A percentile compares a stretch with the other conserved stretches of the same genome.
phyloP scores from a whole-genome alignment of 2,888 invertebrate species.

The Quadroppia sp. region DNA sequence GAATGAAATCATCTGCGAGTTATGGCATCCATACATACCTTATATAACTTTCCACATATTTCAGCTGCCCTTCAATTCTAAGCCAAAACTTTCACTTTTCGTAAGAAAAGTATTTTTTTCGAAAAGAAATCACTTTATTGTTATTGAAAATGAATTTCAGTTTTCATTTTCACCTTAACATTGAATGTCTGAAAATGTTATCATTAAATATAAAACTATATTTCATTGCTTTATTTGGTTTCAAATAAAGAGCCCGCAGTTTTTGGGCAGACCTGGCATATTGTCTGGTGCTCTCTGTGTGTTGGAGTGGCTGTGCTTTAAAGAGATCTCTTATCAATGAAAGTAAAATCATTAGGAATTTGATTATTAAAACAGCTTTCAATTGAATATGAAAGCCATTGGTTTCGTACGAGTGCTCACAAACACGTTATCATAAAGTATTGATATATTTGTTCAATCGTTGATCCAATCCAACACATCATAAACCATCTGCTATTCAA shows the following conservation, averaged over 20 bases:
- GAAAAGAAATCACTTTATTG: too few relatives aligned
- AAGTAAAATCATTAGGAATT: background rate
- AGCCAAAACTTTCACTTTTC: background rate
- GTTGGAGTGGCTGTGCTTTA: background rate
- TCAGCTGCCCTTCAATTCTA: background rate
- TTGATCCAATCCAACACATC: slow-evolving; percentile 14
- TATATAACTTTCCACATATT: background rate
- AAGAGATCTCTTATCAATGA: slow-evolving; percentile 14
- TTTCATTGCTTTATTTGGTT: too few relatives aligned
- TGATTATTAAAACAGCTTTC: slow-evolving; percentile 14
- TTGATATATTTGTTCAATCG: background rate
- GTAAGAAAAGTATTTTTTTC: background rate
- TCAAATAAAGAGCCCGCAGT: slow-evolving; percentile 24
- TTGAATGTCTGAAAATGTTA: too few relatives aligned
- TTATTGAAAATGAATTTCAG: too few relatives aligned
- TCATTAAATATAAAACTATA: too few relatives aligned
- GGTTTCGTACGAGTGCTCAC: background rate
- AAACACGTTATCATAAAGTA: slow-evolving; percentile 2
- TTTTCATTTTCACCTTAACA: too few relatives aligned
- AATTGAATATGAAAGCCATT: slow-evolving; percentile 11
- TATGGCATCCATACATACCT: background rate
- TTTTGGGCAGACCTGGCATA: background rate
- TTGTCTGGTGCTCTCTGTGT: background rate
- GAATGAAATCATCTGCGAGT: slow-evolving; percentile 15
- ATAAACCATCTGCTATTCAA: slow-evolving; percentile 34